Evolutionary conservation across 2,888 invertebrate genomes (phyloP).

Genomic region (Drymonia ruficornis): DNA sequence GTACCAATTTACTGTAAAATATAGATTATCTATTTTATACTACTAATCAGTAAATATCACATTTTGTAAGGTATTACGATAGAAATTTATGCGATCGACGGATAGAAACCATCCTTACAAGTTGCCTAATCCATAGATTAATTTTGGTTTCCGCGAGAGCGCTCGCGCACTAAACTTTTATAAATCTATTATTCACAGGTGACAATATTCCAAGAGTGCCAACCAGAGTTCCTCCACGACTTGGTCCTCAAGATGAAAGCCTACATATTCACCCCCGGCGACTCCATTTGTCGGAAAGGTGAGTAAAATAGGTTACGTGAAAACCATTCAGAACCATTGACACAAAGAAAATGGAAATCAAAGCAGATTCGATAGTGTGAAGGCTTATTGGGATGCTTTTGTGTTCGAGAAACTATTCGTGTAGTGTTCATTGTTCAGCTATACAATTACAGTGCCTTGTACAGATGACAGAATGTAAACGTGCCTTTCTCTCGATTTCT

Average conservation of each 20-base stretch:
- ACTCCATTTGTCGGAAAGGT: conserved; percentile 97
- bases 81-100: too few species aligned
- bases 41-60: too few species aligned
- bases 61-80: too few species aligned
- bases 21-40: too few species aligned
- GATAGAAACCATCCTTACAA: too few species aligned
- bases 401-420: not conserved
- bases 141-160: too few species aligned
- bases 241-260: conserved; percentile 99
- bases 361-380: not conserved
- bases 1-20: too few species aligned
- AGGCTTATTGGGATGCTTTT: not conserved
- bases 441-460: too few species aligned
- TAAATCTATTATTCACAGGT: conserved; percentile 86
- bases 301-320: conserved; percentile 32
- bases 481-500: too few species aligned
- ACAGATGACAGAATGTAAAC: too few species aligned
- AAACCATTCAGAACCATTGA: conserved; percentile 9
- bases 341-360: conserved; percentile 14
- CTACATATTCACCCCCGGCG: conserved; percentile 98
- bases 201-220: conserved; percentile 98
- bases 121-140: too few species aligned
- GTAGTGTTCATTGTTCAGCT: not conserved
- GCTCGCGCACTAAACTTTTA: not conserved
- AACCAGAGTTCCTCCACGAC: conserved; percentile 98